These are phyloP conservation scores for Leptodactylus fuscus DNA, from an alignment of 2,113 vertebrate genomes.

Conservation along the genomic window DNA sequence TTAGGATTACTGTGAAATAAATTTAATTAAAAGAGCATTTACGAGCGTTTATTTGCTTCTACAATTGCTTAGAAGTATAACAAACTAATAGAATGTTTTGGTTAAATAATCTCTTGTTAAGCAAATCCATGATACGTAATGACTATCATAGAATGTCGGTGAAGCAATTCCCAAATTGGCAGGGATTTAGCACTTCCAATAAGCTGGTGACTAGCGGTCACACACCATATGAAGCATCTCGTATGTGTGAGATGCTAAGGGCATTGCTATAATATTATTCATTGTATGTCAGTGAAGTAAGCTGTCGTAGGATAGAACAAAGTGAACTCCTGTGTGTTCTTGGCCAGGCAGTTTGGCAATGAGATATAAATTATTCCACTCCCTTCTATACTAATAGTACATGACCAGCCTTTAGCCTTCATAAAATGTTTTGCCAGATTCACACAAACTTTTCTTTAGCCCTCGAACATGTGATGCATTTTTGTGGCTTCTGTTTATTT, in stretches of 20 bases:
- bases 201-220: slow-evolving; percentile 1
- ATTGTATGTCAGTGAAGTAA: slow-evolving; percentile 36
- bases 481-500: slow-evolving; percentile 7
- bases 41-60: slow-evolving; percentile 56
- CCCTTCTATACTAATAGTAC: slow-evolving; percentile 40
- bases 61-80: slow-evolving; percentile 53
- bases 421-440: slow-evolving; percentile 35
- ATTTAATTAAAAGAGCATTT: slow-evolving; percentile 61
- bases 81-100: slow-evolving; percentile 59
- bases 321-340: slow-evolving; percentile 51
- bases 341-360: slow-evolving; percentile 48
- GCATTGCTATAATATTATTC: slow-evolving; percentile 27
- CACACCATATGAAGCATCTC: slow-evolving; percentile 9
- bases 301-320: slow-evolving; percentile 23
- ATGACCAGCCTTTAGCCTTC: slow-evolving; percentile 21
- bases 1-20: slow-evolving; percentile 56
- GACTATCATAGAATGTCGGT: slow-evolving; percentile 29
- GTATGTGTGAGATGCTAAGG: slow-evolving; percentile 8
- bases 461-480: neutral
- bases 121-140: slow-evolving; percentile 41
- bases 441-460: neutral
- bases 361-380: slow-evolving; percentile 41
- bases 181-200: slow-evolving; percentile 24
- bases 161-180: slow-evolving; percentile 7
- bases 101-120: slow-evolving; percentile 51